Conservation (phyloP, 2,797 vertebrate genomes). For the Periparus ater region DNA sequence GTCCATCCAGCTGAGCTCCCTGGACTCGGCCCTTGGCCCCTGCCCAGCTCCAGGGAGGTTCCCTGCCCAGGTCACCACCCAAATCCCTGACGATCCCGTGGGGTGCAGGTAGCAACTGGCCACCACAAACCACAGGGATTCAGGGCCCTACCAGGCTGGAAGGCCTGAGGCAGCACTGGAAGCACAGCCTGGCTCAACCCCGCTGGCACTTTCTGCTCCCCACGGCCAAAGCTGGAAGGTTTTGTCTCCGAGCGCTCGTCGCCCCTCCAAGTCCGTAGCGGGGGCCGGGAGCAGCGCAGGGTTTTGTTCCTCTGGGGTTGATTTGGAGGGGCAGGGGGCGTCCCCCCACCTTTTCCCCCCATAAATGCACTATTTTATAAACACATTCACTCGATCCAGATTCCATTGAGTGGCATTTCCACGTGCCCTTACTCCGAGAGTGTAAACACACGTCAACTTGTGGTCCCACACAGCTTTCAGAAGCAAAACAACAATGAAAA, state of each 20-base stretch:
- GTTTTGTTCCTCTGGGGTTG: neutral
- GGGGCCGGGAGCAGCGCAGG: neutral
- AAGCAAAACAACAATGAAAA: constrained; percentile 32
- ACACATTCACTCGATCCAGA: constrained; percentile 36
- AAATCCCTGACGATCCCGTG: neutral
- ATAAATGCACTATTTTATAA: neutral
- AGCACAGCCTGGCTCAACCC: neutral
- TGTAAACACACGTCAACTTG: constrained; percentile 5
- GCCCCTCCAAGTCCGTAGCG: neutral
- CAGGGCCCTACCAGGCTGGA: neutral
- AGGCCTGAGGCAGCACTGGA: neutral
- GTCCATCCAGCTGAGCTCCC: neutral
- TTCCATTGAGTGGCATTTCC: neutral
- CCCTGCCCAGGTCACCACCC: neutral
- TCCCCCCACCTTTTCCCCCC: neutral
- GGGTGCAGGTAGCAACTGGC: neutral
- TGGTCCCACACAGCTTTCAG: constrained; percentile 32
- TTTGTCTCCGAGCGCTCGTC: neutral
- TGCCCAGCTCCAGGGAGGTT: neutral
- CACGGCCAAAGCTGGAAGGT: neutral
- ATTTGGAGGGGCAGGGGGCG: neutral
- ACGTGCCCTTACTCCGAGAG: constrained; percentile 4
- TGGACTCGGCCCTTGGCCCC: neutral
- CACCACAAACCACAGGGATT: neutral
- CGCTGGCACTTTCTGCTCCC: neutral